A percentile compares a stretch with the other conserved stretches of the same genome.
These are phyloP conservation scores for Charanyca ferruginea DNA, from an alignment of 2,888 invertebrate species.

Conservation along the genomic window DNA sequence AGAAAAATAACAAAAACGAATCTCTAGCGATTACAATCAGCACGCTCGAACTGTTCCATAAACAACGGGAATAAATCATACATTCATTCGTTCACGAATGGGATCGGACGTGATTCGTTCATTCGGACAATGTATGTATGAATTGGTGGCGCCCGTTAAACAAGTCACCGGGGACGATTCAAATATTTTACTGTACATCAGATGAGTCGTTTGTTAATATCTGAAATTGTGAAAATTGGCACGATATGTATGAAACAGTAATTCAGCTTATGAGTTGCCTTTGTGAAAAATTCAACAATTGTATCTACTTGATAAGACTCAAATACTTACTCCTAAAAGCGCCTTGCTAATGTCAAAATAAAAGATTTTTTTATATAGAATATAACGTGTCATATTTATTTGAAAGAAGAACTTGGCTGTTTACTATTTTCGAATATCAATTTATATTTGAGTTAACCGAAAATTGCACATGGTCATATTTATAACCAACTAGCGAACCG, in stretches of 20 bases:
- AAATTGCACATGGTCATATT: no score
- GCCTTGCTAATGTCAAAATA: no score
- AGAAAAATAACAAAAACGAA: conserved; percentile 63
- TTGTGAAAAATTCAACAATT: no score
- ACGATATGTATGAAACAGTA: neutral
- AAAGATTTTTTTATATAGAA: no score
- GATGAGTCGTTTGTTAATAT: conserved; percentile 30
- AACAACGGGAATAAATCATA: conserved; percentile 64
- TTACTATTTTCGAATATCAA: no score
- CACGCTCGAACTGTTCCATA: conserved; percentile 60
- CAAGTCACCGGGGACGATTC: conserved; percentile 35
- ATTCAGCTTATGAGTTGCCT: neutral
- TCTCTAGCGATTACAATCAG: conserved; percentile 63
- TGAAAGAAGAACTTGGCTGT: no score
- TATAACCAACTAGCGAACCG: no score
- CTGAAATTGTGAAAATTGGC: conserved; percentile 16
- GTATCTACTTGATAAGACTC: no score
- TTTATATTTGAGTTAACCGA: no score
- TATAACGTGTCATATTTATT: no score
- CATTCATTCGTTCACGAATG: conserved; percentile 57
- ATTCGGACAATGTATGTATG: conserved; percentile 50
- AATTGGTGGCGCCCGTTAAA: conserved; percentile 42
- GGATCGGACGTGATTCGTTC: conserved; percentile 58
- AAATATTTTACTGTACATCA: conserved; percentile 30
- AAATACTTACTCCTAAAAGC: no score